Base-by-base conservation (phyloP, 2,888 invertebrate species). In the Eudasyphora cyanicolor region DNA sequence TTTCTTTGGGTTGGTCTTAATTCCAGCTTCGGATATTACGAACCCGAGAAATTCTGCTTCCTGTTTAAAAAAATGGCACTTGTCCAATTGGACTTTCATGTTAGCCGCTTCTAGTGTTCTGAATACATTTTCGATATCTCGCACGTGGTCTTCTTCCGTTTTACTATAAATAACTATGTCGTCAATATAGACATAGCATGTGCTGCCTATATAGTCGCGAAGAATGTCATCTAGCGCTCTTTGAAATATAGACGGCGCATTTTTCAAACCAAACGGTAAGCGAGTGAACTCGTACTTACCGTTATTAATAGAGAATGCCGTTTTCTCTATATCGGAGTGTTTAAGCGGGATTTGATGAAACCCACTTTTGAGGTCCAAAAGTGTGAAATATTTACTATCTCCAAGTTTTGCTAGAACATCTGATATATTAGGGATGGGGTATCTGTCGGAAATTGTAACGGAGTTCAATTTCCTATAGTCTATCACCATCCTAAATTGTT, bases 381-480 rank as follows among this genome's bases (percentile, higher is more conserved):
- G 35, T 19, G 74, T 38, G 24, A 74, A 74, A 27, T 32, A 57
- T 42, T 54, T 24, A 21, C 17, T 74, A n/a, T 38, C 38, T 10
- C 32, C 74, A 17, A 67, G 62, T 45, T 79, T 73, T 4, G 51
- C 27, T 19, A 79, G 27, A 2, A 80, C 75, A 6, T 70, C 79
- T 12, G 38, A 32, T n/a, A 74, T 74, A 29, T 74, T 60, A 6
- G 70, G 70, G 17, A 77, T 29, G 0, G 78, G 73, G 27, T 78
- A 69, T 32, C 38, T 54, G 17, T 70, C 70, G 14, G 69, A 7
- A 19, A 57, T 70, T n/a, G 70, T 69, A 4, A 60, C 17, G 0
- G 38, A 8, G n/a, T 83, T 83, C 21, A 83, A 42, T 24, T 84
- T 84, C 4, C 81, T 49, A 24, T 81, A 84, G 14, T 76, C 84